A percentile compares a stretch with the other conserved stretches of the same genome.
Conservation (phyloP, 2,797 vertebrate species). For the Crenuchus spilurus region DNA sequence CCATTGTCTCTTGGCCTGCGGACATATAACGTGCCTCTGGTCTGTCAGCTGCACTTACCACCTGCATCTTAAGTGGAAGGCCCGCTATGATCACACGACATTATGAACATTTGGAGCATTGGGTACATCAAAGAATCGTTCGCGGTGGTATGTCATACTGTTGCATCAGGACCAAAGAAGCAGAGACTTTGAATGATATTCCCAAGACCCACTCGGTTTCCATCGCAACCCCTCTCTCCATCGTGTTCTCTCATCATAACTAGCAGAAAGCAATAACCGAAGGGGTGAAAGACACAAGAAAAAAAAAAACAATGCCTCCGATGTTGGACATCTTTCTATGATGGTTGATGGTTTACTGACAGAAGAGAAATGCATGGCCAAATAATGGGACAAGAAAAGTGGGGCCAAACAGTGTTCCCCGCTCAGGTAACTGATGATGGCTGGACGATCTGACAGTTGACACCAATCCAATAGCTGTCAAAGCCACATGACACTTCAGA, state of each 20-base stretch:
- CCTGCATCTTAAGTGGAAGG: not conserved
- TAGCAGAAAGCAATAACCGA: slow-evolving; percentile 1
- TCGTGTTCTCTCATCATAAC: slow-evolving; percentile 29
- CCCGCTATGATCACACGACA: slow-evolving; percentile 2
- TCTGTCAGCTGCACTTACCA: not conserved
- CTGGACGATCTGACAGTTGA: slow-evolving; percentile 29
- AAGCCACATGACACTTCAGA: slow-evolving; percentile 14
- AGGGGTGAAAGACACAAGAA: slow-evolving; percentile 34
- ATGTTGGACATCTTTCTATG: not conserved
- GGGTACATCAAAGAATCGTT: slow-evolving; percentile 50
- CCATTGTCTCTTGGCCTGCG: not conserved
- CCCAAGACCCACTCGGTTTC: slow-evolving; percentile 34
- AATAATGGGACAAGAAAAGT: slow-evolving; percentile 38
- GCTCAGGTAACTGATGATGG: slow-evolving; percentile 18
- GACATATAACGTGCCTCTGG: not conserved
- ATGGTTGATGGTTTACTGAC: slow-evolving; percentile 18
- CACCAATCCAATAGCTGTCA: slow-evolving; percentile 36
- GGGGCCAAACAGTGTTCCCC: slow-evolving; percentile 24
- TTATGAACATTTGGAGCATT: slow-evolving; percentile 37
- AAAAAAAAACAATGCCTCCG: slow-evolving; percentile 3
- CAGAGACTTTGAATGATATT: slow-evolving; percentile 50
- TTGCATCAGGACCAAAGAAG: slow-evolving; percentile 66
- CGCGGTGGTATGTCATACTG: slow-evolving; percentile 56
- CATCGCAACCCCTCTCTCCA: slow-evolving; percentile 40
- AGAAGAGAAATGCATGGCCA: not conserved